Evolutionary conservation across 2,888 invertebrate genomes (phyloP).

Genomic region (Agonopterix heracliana): DNA sequence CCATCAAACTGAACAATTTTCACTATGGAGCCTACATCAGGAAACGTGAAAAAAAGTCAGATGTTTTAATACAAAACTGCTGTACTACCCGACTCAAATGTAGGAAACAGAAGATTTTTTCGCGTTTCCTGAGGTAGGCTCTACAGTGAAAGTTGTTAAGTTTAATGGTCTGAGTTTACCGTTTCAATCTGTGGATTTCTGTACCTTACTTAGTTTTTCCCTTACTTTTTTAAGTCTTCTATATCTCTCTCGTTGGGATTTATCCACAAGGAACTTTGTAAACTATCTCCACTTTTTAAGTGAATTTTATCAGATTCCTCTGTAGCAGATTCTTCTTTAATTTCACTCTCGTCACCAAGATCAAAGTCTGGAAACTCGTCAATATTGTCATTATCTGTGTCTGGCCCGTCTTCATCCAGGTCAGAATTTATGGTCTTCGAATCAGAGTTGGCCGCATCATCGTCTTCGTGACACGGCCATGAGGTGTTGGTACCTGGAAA

Average conservation of each 20-base stretch:
- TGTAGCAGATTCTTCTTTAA: conserved; percentile 33
- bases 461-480: conserved; percentile 68
- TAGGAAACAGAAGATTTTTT: background rate
- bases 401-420: conserved; percentile 53
- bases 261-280: conserved; percentile 60
- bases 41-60: no score
- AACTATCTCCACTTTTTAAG: conserved; percentile 49
- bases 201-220: no score
- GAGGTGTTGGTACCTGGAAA: conserved; percentile 55
- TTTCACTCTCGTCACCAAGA: conserved; percentile 45
- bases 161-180: no score
- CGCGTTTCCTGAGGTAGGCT: no score
- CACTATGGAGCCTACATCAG: no score
- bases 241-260: conserved; percentile 69
- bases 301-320: conserved; percentile 41
- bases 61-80: no score
- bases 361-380: conserved; percentile 61
- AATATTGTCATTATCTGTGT: conserved; percentile 45
- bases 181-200: no score
- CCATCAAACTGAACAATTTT: no score
- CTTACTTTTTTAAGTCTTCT: conserved; percentile 75
- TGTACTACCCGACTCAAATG: no score
- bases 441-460: conserved; percentile 66
- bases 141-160: no score
- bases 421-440: conserved; percentile 62